phyloP scores from a whole-genome alignment of 2,797 vertebrate genomes.

The Chaunax sp. region DNA sequence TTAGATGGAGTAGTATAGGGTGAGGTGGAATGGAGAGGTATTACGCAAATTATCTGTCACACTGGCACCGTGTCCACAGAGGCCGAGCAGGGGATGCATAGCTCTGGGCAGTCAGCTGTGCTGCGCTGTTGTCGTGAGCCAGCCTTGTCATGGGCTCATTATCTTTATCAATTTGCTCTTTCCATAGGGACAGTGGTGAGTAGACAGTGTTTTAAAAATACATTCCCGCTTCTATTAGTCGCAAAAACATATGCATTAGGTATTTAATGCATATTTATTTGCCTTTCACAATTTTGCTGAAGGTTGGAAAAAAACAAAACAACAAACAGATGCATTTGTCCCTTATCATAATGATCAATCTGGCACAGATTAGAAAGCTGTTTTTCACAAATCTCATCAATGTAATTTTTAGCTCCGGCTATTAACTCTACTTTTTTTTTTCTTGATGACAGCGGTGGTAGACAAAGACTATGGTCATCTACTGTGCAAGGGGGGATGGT shows the following conservation, averaged over 20 bases:
- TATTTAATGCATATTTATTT: conserved; percentile 8
- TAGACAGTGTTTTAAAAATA: conserved; percentile 47
- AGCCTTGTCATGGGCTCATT: conserved; percentile 63
- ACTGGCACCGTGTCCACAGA: conserved; percentile 41
- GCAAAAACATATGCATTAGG: conserved; percentile 40
- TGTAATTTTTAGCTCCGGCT: not conserved
- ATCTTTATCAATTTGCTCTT: conserved; percentile 67
- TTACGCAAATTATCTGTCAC: conserved; percentile 68
- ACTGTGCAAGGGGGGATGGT: conserved; percentile 28
- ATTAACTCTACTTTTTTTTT: not conserved
- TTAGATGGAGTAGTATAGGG: conserved; percentile 43
- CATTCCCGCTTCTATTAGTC: conserved; percentile 21
- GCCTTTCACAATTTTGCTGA: conserved; percentile 1
- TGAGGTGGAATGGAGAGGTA: conserved; percentile 55
- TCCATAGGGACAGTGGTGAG: conserved; percentile 35
- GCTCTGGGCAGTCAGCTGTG: conserved; percentile 66
- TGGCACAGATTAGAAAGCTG: conserved; percentile 13
- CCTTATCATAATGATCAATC: conserved; percentile 12
- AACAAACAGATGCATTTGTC: conserved; percentile 11
- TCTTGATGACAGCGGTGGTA: not conserved
- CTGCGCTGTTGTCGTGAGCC: conserved; percentile 39
- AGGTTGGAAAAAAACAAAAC: conserved; percentile 8
- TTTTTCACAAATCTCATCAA: conserved; percentile 10
- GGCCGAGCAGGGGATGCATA: conserved; percentile 48
- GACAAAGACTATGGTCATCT: conserved; percentile 8